Evolutionary conservation across 2,888 invertebrate genomes (phyloP).

Genomic region (Apamea sordens): DNA sequence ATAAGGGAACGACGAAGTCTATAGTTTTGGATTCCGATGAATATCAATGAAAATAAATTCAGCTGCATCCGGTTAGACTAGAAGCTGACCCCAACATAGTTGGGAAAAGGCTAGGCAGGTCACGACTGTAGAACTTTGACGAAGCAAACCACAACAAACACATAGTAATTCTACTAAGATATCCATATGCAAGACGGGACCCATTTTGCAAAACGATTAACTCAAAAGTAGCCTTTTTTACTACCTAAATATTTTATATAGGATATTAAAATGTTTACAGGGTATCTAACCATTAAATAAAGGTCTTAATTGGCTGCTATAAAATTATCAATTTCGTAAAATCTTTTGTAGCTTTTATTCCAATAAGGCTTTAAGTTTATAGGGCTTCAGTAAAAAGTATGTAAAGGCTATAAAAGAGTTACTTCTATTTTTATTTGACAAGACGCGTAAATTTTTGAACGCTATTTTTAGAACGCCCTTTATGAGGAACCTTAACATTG

Average conservation of each 20-base stretch:
- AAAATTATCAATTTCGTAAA: slow-evolving; percentile 33
- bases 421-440: slow-evolving; percentile 27
- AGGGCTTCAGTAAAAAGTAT: slow-evolving; percentile 10
- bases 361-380: slow-evolving; percentile 9
- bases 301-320: background rate
- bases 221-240: background rate
- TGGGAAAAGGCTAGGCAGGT: too few species aligned
- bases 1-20: background rate
- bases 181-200: background rate
- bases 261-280: slow-evolving; percentile 23
- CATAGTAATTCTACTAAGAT: background rate
- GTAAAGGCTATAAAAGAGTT: slow-evolving; percentile 29
- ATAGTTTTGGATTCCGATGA: background rate
- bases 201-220: background rate
- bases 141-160: background rate
- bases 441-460: slow-evolving; percentile 3
- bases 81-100: too few species aligned
- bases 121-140: background rate
- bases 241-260: background rate
- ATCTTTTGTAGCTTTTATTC: slow-evolving; percentile 6
- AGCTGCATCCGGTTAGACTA: too few species aligned
- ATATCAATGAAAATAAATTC: too few species aligned
- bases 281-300: background rate
- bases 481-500: background rate
- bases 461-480: slow-evolving; percentile 35